Evolutionary conservation across 1,140 invertebrate genomes (phyloP).

Genomic region (Kradibia gibbosae): DNA sequence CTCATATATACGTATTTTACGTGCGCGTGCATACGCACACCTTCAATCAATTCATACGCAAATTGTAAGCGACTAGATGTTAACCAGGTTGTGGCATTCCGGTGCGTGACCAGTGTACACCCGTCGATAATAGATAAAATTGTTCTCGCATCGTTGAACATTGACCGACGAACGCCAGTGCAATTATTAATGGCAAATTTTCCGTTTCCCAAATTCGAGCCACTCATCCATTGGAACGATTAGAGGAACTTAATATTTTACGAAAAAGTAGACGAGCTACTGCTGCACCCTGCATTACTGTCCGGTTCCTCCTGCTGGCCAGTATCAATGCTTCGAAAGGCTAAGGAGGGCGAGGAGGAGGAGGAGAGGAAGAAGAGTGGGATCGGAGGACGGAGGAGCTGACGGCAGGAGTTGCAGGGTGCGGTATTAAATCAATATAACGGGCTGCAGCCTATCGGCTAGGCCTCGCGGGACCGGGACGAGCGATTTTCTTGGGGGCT

Average conservation of each 20-base stretch:
- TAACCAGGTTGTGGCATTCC: neutral
- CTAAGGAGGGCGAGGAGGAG: neutral
- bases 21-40: neutral
- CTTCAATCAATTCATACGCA: neutral
- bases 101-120: neutral
- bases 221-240: too few species aligned
- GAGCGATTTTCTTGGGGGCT: conserved; percentile 59
- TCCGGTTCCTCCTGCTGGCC: too few species aligned
- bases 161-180: too few species aligned
- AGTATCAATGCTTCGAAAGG: too few species aligned
- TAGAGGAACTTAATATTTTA: too few species aligned
- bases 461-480: conserved; percentile 57
- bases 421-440: conserved; percentile 57
- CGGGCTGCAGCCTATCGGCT: conserved; percentile 47
- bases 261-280: too few species aligned
- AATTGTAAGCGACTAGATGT: neutral
- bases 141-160: too few species aligned
- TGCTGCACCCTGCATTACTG: too few species aligned
- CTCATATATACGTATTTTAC: too few species aligned
- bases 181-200: too few species aligned
- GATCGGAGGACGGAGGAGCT: neutral
- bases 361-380: neutral
- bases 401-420: neutral
- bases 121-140: too few species aligned
- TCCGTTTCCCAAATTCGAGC: too few species aligned